A percentile compares a stretch with the other conserved stretches of the same genome.
phyloP scores from a whole-genome alignment of 2,797 vertebrate genomes.

The Thalassophryne amazonica region DNA sequence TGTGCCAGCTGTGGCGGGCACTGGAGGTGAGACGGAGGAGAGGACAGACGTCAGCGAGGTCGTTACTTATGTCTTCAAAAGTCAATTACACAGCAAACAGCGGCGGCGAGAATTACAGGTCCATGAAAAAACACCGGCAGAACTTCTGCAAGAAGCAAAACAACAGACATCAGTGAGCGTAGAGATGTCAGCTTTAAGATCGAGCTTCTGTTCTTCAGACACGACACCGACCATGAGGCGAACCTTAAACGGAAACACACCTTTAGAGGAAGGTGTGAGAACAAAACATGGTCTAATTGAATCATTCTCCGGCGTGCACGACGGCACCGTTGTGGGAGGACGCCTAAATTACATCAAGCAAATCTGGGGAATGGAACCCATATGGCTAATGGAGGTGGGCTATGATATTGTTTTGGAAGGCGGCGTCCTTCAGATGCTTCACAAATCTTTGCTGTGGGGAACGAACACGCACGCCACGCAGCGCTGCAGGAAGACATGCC shows the following conservation, averaged over 20 bases:
- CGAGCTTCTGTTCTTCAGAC: too few species aligned
- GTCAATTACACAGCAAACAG: conserved; percentile 41
- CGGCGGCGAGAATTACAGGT: conserved; percentile 37
- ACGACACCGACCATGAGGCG: background rate
- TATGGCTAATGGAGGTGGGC: conserved; percentile 62
- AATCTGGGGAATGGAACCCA: conserved; percentile 54
- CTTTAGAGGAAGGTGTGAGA: conserved; percentile 1
- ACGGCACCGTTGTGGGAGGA: conserved; percentile 11
- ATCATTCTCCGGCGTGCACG: conserved; percentile 16
- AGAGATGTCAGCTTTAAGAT: too few species aligned
- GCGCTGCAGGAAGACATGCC: conserved; percentile 37
- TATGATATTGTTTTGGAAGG: conserved; percentile 63
- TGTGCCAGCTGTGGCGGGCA: background rate
- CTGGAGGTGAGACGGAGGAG: conserved; percentile 1
- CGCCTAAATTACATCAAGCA: conserved; percentile 54
- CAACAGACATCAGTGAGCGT: too few species aligned
- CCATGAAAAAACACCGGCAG: conserved; percentile 14
- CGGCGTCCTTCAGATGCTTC: conserved; percentile 51
- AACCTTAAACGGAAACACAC: background rate
- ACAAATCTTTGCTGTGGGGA: conserved; percentile 56
- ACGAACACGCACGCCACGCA: conserved; percentile 58
- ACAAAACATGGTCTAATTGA: conserved; percentile 20
- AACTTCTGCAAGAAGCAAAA: conserved; percentile 14
- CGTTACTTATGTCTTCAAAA: conserved; percentile 53
- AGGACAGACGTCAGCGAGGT: background rate